Conservation (phyloP, 2,888 invertebrate genomes). For the Drosophila mercatorum region DNA sequence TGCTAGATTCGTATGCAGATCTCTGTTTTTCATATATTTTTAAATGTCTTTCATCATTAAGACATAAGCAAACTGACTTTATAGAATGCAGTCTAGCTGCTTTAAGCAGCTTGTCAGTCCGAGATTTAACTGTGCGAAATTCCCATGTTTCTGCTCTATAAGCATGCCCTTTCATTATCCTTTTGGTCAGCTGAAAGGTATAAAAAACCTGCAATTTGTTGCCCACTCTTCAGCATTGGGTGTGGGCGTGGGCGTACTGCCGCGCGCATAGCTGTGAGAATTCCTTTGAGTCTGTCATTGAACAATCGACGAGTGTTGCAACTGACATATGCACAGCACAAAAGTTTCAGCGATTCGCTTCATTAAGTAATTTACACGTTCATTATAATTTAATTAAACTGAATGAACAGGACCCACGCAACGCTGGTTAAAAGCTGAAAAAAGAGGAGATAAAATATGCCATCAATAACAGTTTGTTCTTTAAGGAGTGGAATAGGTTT, state of each 20-base stretch:
- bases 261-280: conserved; percentile 15
- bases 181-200: conserved; percentile 8
- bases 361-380: conserved; percentile 70
- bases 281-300: conserved; percentile 47
- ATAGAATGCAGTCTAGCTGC: neutral
- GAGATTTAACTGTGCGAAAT: neutral
- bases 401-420: conserved; percentile 36
- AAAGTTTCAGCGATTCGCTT: conserved; percentile 62
- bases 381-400: conserved; percentile 66
- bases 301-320: conserved; percentile 50
- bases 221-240: conserved; percentile 1
- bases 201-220: conserved; percentile 12
- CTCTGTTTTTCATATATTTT: neutral
- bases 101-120: neutral
- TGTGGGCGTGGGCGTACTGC: neutral
- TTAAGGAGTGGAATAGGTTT: neutral
- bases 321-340: conserved; percentile 45
- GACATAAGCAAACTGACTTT: too few relatives aligned
- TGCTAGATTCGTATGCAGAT: too few relatives aligned
- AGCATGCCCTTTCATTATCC: neutral
- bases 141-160: neutral
- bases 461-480: neutral
- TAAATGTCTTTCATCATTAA: neutral
- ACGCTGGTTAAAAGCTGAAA: neutral
- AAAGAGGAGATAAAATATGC: neutral